Conservation (phyloP, 2,797 vertebrate species). For the Poecilia velifera region DNA sequence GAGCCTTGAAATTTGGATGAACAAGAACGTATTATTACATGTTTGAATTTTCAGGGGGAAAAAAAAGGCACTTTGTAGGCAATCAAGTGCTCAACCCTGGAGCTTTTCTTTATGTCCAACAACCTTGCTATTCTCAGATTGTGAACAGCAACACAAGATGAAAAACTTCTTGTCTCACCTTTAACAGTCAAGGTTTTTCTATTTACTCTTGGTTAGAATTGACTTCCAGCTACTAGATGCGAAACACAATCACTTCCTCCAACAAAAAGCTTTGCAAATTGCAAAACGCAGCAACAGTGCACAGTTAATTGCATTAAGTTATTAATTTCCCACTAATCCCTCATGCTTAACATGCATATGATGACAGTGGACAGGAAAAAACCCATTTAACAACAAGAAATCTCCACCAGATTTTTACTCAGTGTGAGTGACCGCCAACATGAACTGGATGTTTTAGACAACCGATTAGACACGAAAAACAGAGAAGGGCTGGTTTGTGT, state of each 20-base stretch:
- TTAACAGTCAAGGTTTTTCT: slow-evolving; percentile 45
- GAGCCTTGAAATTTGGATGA: slow-evolving; percentile 44
- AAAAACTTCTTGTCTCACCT: slow-evolving; percentile 31
- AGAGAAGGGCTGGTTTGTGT: background rate
- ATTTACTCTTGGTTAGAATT: slow-evolving; percentile 19
- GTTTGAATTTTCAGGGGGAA: slow-evolving; percentile 15
- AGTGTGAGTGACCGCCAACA: background rate
- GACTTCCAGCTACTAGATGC: background rate
- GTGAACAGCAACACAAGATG: slow-evolving; percentile 41
- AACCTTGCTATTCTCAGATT: slow-evolving; percentile 38
- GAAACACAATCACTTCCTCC: slow-evolving; percentile 1
- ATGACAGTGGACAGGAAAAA: no score
- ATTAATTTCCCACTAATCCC: no score
- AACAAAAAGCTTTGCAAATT: background rate
- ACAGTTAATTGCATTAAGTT: no score
- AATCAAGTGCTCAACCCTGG: slow-evolving; percentile 54
- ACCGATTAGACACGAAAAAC: background rate
- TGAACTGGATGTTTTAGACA: background rate
- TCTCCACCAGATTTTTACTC: no score
- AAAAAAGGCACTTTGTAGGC: slow-evolving; percentile 28
- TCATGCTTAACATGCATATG: no score
- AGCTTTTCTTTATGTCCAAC: slow-evolving; percentile 40
- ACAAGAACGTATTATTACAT: slow-evolving; percentile 31
- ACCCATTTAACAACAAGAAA: no score
- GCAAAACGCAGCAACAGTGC: background rate